These are phyloP conservation scores for Odontocerum albicorne DNA, from an alignment of 2,888 invertebrate species.

Conservation along the genomic window DNA sequence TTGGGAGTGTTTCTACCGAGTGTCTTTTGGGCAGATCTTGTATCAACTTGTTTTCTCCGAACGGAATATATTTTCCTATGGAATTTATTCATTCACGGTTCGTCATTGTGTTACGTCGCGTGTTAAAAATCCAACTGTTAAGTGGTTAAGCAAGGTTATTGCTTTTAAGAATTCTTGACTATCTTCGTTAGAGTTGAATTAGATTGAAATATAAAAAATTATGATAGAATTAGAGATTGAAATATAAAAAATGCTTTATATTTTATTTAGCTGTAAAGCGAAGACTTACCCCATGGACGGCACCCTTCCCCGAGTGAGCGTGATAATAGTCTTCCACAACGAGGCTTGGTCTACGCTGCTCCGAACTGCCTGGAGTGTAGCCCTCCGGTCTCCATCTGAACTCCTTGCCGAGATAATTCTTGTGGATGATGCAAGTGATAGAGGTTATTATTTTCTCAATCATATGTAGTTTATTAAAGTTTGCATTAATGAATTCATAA, in stretches of 20 bases:
- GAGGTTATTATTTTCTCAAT: too few relatives aligned
- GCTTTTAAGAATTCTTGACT: too few relatives aligned
- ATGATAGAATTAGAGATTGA: not conserved
- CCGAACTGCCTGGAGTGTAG: conserved; percentile 92
- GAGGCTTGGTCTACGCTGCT: conserved; percentile 98
- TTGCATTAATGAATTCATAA: too few relatives aligned
- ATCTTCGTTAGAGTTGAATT: not conserved
- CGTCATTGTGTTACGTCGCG: too few relatives aligned
- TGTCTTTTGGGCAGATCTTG: too few relatives aligned
- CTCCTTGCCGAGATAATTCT: conserved; percentile 83
- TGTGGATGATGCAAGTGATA: conserved; percentile 86
- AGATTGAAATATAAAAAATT: not conserved
- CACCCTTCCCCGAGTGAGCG: conserved; percentile 81
- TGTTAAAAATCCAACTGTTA: too few relatives aligned
- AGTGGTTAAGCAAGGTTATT: too few relatives aligned
- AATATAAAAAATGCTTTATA: not conserved
- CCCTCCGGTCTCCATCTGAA: conserved; percentile 78
- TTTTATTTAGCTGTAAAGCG: conserved; percentile 59
- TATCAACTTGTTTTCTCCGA: too few relatives aligned
- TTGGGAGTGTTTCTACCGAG: too few relatives aligned
- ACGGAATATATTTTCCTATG: too few relatives aligned
- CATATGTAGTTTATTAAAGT: too few relatives aligned
- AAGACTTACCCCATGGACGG: conserved; percentile 57
- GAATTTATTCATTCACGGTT: too few relatives aligned
- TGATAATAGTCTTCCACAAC: conserved; percentile 98